Evolutionary conservation across 2,113 vertebrate species (phyloP), one percentile per base, ranked within the genome.

Genomic region (Dermatemys mawii): DNA sequence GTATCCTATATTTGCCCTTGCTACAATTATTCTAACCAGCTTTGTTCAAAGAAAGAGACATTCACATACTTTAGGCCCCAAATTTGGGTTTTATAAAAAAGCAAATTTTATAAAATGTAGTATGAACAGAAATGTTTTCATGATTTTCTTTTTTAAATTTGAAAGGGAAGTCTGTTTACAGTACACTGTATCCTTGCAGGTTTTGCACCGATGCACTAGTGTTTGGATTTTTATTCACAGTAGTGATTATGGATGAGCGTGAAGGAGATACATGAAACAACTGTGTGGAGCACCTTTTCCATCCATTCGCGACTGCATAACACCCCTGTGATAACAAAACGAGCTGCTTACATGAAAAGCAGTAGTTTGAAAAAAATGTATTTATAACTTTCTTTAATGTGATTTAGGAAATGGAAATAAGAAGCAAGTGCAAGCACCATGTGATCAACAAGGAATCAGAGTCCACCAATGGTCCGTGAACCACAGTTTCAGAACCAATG

Each of bases 341-440:
- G 57, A 54, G 51, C 41, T 60, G 17, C 32, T 91, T 48, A 38
- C 26, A 54, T 5, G 83, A 50, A 88, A 90, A 83, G 2, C 35
- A 67, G n/a, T 9, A 32, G 70, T 92, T 60, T 63, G n/a, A n/a
- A 78, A 48, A 38, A 83, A 84, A 80, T 41, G 89, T 4, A 91
- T 81, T 80, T 92, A 83, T 6, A 73, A 44, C 19, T 84, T 51
- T 11, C 76, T 88, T 92, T 91, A 46, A 85, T 44, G 73, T 91
- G 75, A 81, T 76, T 92, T 95, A 92, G 60, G 38, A 27, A 90
- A 70, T 79, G 67, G 85, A 92, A 91, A 60, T 78, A 89, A 93
- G 38, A 46, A 78, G 21, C 24, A 94, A 84, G 14, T 21, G 38
- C 17, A 81, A 49, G 63, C 26, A 38, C 60, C 54, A 84, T 95